These are phyloP conservation scores for Eutrigla gurnardus DNA, from an alignment of 2,797 vertebrate genomes.

Conservation along the genomic window DNA sequence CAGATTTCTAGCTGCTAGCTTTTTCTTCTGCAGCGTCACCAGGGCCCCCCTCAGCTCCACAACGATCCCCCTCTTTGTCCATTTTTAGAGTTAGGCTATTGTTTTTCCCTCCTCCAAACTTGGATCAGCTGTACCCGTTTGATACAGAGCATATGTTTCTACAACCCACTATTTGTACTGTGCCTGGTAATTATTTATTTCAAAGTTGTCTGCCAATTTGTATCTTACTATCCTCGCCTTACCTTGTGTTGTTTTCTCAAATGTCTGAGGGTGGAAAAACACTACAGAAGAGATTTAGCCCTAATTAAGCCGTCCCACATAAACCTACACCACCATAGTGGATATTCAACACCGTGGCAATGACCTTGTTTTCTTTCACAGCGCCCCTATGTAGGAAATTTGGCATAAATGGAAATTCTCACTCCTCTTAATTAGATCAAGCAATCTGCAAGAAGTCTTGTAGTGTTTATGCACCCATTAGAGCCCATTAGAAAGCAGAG, in stretches of 20 bases:
- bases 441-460: constrained; percentile 62
- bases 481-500: constrained; percentile 70
- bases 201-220: constrained; percentile 64
- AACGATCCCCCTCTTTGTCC: no score
- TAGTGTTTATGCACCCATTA: constrained; percentile 75
- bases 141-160: constrained; percentile 66
- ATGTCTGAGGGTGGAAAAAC: constrained; percentile 57
- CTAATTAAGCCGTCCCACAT: constrained; percentile 63
- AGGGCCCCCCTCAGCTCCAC: no score
- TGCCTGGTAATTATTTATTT: constrained; percentile 62
- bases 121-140: constrained; percentile 50
- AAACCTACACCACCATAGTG: constrained; percentile 41
- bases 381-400: constrained; percentile 46
- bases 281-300: constrained; percentile 53
- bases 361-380: constrained; percentile 52
- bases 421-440: constrained; percentile 75
- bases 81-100: not conserved
- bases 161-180: constrained; percentile 50
- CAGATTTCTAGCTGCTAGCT: not conserved
- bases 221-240: constrained; percentile 54
- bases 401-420: constrained; percentile 64
- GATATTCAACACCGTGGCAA: constrained; percentile 42
- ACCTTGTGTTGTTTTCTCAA: constrained; percentile 74
- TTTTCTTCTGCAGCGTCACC: not conserved
- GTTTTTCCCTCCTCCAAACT: constrained; percentile 24